These are phyloP conservation scores for Drosophila anomalata DNA, from an alignment of 2,888 invertebrate species.

Conservation along the genomic window DNA sequence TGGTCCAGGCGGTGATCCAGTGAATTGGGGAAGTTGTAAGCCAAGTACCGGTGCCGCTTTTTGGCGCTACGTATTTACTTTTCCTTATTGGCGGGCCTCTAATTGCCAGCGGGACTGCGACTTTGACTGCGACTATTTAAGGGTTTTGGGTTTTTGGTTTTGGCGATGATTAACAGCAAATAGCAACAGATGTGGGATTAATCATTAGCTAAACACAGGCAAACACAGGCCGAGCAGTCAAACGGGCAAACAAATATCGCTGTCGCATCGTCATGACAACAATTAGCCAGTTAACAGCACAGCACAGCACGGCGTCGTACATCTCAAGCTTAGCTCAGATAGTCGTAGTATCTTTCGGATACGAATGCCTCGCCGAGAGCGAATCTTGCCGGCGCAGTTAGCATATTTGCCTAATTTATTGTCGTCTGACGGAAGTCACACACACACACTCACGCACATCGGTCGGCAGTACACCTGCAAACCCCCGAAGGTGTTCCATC, in stretches of 20 bases:
- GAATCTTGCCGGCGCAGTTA: conserved; percentile 23
- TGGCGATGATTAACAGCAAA: conserved; percentile 62
- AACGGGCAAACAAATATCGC: conserved; percentile 34
- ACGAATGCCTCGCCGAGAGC: conserved; percentile 21
- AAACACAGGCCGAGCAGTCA: conserved; percentile 31
- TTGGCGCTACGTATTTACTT: conserved; percentile 55
- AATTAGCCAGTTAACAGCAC: conserved; percentile 13
- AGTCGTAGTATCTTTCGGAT: conserved; percentile 19
- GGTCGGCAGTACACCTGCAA: conserved; percentile 1
- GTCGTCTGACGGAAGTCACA: conserved; percentile 74
- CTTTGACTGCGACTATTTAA: conserved; percentile 69
- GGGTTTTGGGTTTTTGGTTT: conserved; percentile 59
- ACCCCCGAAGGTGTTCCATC: conserved; percentile 53
- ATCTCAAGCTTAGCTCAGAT: neutral
- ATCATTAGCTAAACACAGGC: conserved; percentile 53
- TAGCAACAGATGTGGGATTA: conserved; percentile 48
- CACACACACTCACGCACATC: conserved; percentile 32
- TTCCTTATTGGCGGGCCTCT: conserved; percentile 68
- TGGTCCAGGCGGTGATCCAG: conserved; percentile 2
- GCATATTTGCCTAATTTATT: conserved; percentile 71
- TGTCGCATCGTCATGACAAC: conserved; percentile 23
- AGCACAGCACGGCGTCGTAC: neutral
- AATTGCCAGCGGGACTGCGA: conserved; percentile 59
- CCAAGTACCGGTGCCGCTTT: conserved; percentile 1
- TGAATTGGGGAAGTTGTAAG: conserved; percentile 49